Evolutionary conservation across 2,113 vertebrate species (phyloP).

Genomic region (Oreocharis arfaki): DNA sequence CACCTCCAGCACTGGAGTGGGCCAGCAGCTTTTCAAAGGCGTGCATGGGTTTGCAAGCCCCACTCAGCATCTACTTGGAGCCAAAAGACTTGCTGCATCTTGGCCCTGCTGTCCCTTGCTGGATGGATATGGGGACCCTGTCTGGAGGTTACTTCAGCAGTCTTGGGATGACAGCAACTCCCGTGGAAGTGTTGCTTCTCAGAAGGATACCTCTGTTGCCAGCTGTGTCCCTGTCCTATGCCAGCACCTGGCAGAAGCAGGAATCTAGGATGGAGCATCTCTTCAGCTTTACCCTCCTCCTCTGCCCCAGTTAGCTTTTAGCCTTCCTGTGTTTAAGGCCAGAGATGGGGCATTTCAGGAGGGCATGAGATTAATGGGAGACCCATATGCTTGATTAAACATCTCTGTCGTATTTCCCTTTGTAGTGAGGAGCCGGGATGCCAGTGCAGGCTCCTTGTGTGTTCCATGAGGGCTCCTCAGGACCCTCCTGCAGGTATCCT

Average conservation of each 20-base stretch:
- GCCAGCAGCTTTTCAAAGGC: not conserved
- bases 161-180: not conserved
- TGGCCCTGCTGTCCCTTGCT: not conserved
- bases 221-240: not conserved
- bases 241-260: not conserved
- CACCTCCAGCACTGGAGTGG: not conserved
- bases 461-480: not conserved
- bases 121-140: not conserved
- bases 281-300: not conserved
- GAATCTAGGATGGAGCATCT: not conserved
- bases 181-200: accelerated
- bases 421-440: accelerated
- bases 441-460: not conserved
- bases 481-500: not conserved
- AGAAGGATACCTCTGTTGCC: not conserved
- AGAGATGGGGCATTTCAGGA: not conserved
- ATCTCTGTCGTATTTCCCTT: not conserved
- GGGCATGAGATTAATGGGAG: not conserved
- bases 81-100: not conserved
- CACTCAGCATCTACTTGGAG: not conserved
- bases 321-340: not conserved
- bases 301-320: not conserved
- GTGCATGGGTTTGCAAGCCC: not conserved
- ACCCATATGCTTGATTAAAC: not conserved
- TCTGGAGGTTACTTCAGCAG: not conserved